Conservation (phyloP, 2,797 vertebrate genomes). For the Pagetopsis macropterus region DNA sequence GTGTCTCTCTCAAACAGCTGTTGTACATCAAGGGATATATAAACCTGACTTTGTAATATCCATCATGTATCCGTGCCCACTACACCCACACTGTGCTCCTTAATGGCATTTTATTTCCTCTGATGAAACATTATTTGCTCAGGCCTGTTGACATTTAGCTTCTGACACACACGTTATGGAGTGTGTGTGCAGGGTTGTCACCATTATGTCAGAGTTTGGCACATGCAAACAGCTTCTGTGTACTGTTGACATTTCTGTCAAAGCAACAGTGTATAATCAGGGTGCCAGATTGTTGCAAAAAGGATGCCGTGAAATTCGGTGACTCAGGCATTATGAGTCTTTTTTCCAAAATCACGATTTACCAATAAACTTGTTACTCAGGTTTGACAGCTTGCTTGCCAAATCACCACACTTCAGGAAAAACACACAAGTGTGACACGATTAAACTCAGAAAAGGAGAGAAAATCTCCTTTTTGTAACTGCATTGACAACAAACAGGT, state of each 20-base stretch:
- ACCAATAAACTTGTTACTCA: neutral
- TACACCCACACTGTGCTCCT: conserved; percentile 5
- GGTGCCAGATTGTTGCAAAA: neutral
- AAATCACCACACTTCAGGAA: neutral
- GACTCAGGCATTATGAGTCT: too few relatives aligned
- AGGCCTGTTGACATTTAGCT: conserved; percentile 5
- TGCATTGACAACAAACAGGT: neutral
- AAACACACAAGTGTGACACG: too few relatives aligned
- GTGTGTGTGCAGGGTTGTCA: neutral
- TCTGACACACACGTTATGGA: conserved; percentile 9
- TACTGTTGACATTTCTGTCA: conserved; percentile 32
- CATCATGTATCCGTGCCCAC: conserved; percentile 13
- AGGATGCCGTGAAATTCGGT: too few relatives aligned
- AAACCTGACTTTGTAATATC: conserved; percentile 17
- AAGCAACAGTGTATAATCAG: neutral
- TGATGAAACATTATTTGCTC: conserved; percentile 24
- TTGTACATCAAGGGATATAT: conserved; percentile 29
- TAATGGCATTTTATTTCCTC: conserved; percentile 7
- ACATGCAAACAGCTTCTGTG: conserved; percentile 9
- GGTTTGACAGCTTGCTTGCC: neutral
- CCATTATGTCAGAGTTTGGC: neutral
- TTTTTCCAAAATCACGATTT: neutral
- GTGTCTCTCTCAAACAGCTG: conserved; percentile 19
- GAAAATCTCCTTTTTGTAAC: neutral
- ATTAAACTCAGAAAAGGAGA: too few relatives aligned